These are phyloP conservation scores for Yponomeuta plumbellus DNA, from an alignment of 2,888 invertebrate species.

Conservation along the genomic window DNA sequence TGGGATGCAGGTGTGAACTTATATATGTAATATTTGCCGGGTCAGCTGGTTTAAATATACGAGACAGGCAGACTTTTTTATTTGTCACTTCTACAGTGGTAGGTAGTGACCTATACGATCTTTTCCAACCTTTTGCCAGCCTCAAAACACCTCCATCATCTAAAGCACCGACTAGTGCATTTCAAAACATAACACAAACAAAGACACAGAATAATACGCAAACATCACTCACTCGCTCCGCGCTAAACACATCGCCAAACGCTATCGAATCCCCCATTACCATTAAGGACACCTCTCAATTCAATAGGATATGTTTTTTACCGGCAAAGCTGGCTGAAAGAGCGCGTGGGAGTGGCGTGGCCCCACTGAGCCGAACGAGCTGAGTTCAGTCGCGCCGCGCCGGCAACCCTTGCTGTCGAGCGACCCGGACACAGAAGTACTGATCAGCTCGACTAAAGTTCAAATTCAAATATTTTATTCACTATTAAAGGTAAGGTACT, in stretches of 20 bases:
- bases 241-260: not conserved
- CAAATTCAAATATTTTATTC: too few species aligned
- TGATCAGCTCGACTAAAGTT: too few species aligned
- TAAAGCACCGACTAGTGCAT: not conserved
- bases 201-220: not conserved
- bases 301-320: not conserved
- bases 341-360: not conserved
- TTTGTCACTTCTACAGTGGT: too few species aligned
- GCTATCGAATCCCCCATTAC: not conserved
- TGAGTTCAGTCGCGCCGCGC: not conserved
- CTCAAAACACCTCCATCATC: not conserved
- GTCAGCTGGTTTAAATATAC: too few species aligned
- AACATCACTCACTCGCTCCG: not conserved
- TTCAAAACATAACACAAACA: not conserved
- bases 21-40: too few species aligned
- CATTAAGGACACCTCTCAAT: slow-evolving; percentile 1
- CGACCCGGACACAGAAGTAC: too few species aligned
- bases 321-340: not conserved
- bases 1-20: too few species aligned
- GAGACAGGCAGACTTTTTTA: too few species aligned
- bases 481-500: too few species aligned
- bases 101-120: too few species aligned
- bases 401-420: not conserved
- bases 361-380: not conserved
- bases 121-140: not conserved